These are phyloP conservation scores for Nebria salina DNA, from an alignment of 2,888 invertebrate genomes.

Conservation along the genomic window DNA sequence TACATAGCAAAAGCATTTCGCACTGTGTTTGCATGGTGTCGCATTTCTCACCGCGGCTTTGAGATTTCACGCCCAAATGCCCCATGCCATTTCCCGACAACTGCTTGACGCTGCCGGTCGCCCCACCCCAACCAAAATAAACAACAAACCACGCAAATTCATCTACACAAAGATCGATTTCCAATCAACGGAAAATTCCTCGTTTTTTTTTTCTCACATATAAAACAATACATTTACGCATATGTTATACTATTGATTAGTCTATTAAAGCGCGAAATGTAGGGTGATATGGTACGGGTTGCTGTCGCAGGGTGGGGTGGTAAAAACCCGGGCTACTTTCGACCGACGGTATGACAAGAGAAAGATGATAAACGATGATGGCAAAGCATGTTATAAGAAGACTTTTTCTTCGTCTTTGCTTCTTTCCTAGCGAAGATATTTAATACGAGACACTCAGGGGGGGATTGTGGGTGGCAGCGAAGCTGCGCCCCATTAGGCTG, in stretches of 20 bases:
- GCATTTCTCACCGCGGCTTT: neutral
- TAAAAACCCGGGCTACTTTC: constrained; percentile 18
- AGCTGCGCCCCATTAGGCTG: neutral
- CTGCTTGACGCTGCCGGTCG: neutral
- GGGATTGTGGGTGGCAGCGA: neutral
- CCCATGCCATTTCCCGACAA: neutral
- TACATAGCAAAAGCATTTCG: neutral
- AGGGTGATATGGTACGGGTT: neutral
- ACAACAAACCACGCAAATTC: constrained; percentile 1
- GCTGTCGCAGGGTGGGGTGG: neutral
- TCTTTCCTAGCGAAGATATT: constrained; percentile 27
- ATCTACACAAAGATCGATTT: neutral
- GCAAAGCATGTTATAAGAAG: constrained; percentile 32
- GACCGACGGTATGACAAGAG: constrained; percentile 39
- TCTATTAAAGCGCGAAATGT: constrained; percentile 27
- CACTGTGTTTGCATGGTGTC: neutral
- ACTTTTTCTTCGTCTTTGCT: constrained; percentile 2
- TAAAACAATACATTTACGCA: no score
- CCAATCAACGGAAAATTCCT: neutral
- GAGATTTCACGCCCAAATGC: neutral
- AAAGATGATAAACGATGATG: constrained; percentile 46
- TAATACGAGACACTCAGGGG: constrained; percentile 26
- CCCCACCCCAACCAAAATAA: neutral
- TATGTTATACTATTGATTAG: neutral
- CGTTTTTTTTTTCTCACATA: neutral